A percentile compares a stretch with the other conserved stretches of the same genome.
These are phyloP conservation scores for Pogonocichla stellata DNA, from an alignment of 2,113 vertebrate species.

Conservation along the genomic window DNA sequence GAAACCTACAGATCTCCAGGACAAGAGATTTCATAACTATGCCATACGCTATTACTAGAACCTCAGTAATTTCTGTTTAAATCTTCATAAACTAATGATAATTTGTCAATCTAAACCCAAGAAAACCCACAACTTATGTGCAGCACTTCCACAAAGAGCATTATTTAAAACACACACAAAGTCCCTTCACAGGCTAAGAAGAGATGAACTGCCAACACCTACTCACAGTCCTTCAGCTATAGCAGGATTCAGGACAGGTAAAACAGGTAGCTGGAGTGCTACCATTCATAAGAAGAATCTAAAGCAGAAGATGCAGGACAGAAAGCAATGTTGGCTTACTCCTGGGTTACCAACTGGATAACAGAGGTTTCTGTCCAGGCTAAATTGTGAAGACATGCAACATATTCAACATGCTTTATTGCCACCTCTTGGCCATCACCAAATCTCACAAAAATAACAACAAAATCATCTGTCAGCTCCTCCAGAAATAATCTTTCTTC, in stretches of 20 bases:
- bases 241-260: not conserved
- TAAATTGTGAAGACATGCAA: not conserved
- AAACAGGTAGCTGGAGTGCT: not conserved
- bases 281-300: not conserved
- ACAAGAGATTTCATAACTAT: not conserved
- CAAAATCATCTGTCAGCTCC: not conserved
- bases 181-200: not conserved
- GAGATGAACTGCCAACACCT: not conserved
- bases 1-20: not conserved
- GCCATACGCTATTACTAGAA: not conserved
- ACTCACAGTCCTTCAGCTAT: not conserved
- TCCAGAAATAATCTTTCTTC: not conserved
- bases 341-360: not conserved
- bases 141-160: not conserved
- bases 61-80: not conserved
- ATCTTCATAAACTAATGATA: not conserved
- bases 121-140: not conserved
- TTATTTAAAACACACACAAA: not conserved
- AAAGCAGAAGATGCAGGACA: not conserved
- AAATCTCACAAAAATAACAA: not conserved
- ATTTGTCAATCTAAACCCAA: not conserved
- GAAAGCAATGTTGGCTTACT: not conserved
- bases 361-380: not conserved
- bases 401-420: not conserved
- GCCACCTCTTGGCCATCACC: slow-evolving; percentile 19